A percentile compares a stretch with the other conserved stretches of the same genome.
Evolutionary conservation across 2,113 vertebrate species (phyloP).

Genomic region (Lagopus leucura): DNA sequence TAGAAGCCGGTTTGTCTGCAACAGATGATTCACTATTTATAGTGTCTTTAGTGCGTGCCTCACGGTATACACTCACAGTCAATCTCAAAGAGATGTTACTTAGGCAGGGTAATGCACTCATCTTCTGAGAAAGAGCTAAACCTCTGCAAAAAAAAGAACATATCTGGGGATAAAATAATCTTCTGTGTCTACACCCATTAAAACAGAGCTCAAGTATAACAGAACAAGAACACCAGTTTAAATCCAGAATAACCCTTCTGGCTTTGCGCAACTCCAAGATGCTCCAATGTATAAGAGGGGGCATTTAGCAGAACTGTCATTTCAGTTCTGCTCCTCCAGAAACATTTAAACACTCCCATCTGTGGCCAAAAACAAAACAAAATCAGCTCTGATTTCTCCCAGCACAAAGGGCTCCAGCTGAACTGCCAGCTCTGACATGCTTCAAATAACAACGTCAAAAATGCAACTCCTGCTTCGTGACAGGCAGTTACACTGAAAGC

Average conservation of each 20-base stretch:
- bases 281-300: background rate
- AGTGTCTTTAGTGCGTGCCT: constrained; percentile 51
- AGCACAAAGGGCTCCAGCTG: background rate
- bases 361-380: background rate
- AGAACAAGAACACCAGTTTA: background rate
- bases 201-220: background rate
- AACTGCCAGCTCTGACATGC: background rate
- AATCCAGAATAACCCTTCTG: background rate
- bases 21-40: constrained; percentile 68
- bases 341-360: background rate
- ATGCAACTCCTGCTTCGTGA: background rate
- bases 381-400: background rate
- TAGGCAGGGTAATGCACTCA: constrained; percentile 38
- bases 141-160: background rate
- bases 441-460: constrained; percentile 4
- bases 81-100: constrained; percentile 47
- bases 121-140: constrained; percentile 2
- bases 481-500: background rate
- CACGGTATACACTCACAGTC: constrained; percentile 44
- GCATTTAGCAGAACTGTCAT: background rate
- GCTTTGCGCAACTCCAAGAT: background rate
- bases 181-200: background rate
- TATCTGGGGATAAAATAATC: background rate
- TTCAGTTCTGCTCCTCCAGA: background rate
- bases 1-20: constrained; percentile 34